Conservation (phyloP, 2,797 vertebrate genomes). For the Lepus oiostolus region DNA sequence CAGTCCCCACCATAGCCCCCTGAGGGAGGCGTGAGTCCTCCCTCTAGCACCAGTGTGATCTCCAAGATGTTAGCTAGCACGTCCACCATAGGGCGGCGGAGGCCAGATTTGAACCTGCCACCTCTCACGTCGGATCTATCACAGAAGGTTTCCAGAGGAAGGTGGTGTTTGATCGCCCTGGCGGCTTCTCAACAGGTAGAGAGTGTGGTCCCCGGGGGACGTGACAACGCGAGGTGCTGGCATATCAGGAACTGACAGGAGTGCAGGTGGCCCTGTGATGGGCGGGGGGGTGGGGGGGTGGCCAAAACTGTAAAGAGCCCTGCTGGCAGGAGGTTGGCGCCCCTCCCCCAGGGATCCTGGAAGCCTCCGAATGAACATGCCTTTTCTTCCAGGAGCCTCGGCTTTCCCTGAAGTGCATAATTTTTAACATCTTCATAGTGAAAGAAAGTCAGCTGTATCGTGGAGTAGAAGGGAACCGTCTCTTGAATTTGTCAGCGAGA, state of each 20-base stretch:
- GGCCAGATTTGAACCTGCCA: not conserved
- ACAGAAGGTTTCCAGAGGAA: not conserved
- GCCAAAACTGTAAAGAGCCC: not conserved
- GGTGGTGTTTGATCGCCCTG: not conserved
- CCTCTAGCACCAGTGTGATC: not conserved
- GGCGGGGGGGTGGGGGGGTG: not conserved
- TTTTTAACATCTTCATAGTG: slow-evolving; percentile 68
- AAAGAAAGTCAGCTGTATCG: slow-evolving; percentile 66
- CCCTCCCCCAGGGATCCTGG: not conserved
- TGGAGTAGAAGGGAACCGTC: slow-evolving; percentile 39
- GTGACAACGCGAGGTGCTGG: not conserved
- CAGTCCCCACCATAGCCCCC: not conserved
- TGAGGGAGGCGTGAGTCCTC: not conserved
- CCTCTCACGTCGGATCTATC: not conserved
- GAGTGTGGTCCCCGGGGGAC: not conserved
- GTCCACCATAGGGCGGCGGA: not conserved
- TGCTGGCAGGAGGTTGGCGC: not conserved
- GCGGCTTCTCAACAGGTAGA: slow-evolving; percentile 19
- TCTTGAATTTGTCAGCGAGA: slow-evolving; percentile 74
- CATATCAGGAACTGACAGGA: not conserved
- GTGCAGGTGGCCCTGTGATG: not conserved
- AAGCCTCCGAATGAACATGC: not conserved
- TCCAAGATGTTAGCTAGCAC: not conserved
- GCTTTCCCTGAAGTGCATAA: slow-evolving; percentile 70
- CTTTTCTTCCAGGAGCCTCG: slow-evolving; percentile 58